Percentiles rank a stretch among this genome's conserved stretches.
Evolutionary conservation across 2,888 invertebrate species (phyloP).

Genomic region (Tipula unca): DNA sequence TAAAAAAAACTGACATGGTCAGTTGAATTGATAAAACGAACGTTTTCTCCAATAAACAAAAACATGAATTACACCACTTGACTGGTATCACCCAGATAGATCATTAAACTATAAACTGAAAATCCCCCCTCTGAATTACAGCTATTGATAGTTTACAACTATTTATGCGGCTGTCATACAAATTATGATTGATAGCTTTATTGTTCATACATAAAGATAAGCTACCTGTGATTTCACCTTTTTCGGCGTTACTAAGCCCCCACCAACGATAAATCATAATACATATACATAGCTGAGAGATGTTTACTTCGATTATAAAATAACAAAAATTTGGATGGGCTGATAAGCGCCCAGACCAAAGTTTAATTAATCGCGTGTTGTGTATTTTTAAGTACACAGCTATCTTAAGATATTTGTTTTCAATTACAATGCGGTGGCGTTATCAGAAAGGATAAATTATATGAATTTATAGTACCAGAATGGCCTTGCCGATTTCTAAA

Average conservation of each 20-base stretch:
- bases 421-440: background rate
- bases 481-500: background rate
- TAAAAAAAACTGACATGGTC: background rate
- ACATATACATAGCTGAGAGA: background rate
- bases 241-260: background rate
- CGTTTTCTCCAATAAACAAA: background rate
- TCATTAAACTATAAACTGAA: background rate
- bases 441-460: background rate
- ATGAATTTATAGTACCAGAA: background rate
- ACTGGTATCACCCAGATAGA: background rate
- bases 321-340: background rate
- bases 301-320: background rate
- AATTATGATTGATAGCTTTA: background rate
- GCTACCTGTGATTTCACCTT: background rate
- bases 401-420: background rate
- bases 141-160: background rate
- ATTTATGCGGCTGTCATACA: background rate
- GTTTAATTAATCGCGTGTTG: background rate
- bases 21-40: background rate
- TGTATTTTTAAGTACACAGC: background rate
- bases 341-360: background rate
- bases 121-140: background rate
- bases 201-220: background rate
- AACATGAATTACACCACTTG: background rate
- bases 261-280: background rate